These are phyloP conservation scores for Karalla daura DNA, from an alignment of 2,797 vertebrate species.

Conservation along the genomic window DNA sequence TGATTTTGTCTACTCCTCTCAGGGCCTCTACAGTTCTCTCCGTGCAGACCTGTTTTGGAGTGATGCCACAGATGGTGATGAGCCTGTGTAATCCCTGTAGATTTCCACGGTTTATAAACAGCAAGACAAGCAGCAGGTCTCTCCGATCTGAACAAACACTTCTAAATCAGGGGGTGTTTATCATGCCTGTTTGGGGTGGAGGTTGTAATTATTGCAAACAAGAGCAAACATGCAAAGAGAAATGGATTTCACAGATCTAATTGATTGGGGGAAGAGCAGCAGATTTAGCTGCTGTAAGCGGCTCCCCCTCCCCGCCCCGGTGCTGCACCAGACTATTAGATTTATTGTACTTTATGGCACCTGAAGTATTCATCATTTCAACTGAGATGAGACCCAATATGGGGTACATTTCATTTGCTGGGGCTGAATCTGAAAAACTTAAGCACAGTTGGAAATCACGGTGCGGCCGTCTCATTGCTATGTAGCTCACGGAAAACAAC, in stretches of 20 bases:
- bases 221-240: conserved; percentile 85
- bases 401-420: conserved; percentile 49
- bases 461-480: conserved; percentile 55
- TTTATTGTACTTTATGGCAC: conserved; percentile 72
- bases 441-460: conserved; percentile 67
- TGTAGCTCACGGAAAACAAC: conserved; percentile 61
- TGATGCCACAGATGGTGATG: conserved; percentile 84
- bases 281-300: conserved; percentile 63
- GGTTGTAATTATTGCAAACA: conserved; percentile 86
- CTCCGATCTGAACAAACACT: conserved; percentile 79
- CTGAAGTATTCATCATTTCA: conserved; percentile 65
- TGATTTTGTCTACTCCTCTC: conserved; percentile 56
- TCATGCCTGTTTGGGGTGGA: conserved; percentile 77
- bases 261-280: conserved; percentile 78
- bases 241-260: conserved; percentile 86
- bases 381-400: conserved; percentile 40
- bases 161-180: conserved; percentile 81
- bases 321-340: conserved; percentile 61
- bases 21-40: conserved; percentile 52
- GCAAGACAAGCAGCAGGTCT: conserved; percentile 80
- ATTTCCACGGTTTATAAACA: conserved; percentile 82
- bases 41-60: conserved; percentile 78
- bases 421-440: conserved; percentile 52
- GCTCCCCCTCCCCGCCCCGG: conserved; percentile 11
- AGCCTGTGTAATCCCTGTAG: conserved; percentile 80